Percentiles rank a stretch among this genome's conserved stretches.
phyloP scores from a whole-genome alignment of 2,888 invertebrate species.

The Cyrtodaria siliqua region DNA sequence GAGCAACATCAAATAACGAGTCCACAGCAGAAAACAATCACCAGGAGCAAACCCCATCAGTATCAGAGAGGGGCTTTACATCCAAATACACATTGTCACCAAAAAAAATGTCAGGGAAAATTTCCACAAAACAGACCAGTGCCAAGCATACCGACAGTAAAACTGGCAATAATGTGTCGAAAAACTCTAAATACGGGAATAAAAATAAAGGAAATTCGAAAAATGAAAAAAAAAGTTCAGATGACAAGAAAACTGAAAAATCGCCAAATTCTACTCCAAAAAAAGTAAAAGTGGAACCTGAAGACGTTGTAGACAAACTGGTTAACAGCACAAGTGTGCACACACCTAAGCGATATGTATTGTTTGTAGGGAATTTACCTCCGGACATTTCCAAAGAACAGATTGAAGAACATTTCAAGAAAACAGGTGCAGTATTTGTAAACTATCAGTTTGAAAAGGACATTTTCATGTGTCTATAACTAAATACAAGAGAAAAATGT shows the following conservation, averaged over 20 bases:
- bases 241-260: not conserved
- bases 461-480: no score
- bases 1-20: not conserved
- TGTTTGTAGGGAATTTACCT: slow-evolving; percentile 82
- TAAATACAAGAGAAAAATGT: no score
- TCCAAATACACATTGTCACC: slow-evolving; percentile 10
- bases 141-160: slow-evolving; percentile 16
- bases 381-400: slow-evolving; percentile 78
- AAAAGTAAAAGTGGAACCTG: slow-evolving; percentile 29
- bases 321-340: slow-evolving; percentile 54
- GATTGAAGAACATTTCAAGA: slow-evolving; percentile 80
- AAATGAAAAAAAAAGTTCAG: not conserved
- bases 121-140: not conserved
- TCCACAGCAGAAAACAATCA: not conserved
- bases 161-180: slow-evolving; percentile 11
- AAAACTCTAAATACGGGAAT: not conserved
- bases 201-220: slow-evolving; percentile 4
- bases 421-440: slow-evolving; percentile 75
- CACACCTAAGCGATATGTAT: slow-evolving; percentile 73
- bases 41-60: not conserved
- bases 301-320: slow-evolving; percentile 51
- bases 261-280: slow-evolving; percentile 13
- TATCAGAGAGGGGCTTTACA: slow-evolving; percentile 7
- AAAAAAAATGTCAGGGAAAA: slow-evolving; percentile 14
- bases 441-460: no score